Conservation (phyloP, 1,140 invertebrate genomes). For the Limonius californicus region DNA sequence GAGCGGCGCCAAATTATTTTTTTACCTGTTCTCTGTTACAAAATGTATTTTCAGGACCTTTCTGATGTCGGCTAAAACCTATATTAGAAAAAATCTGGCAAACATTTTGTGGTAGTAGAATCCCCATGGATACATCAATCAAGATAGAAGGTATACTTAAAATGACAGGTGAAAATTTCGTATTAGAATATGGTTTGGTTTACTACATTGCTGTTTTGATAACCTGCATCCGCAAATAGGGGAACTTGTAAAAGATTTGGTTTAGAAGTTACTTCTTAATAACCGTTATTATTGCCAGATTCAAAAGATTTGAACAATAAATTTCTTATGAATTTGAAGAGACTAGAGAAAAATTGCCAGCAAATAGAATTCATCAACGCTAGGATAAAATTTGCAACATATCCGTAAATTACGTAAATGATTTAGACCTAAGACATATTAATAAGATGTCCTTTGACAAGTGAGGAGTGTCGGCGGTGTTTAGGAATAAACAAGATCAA, state of each 20-base stretch:
- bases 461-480: constrained; percentile 24
- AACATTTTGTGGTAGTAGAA: constrained; percentile 22
- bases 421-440: no score
- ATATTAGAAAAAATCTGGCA: constrained; percentile 18
- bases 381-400: no score
- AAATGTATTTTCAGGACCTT: constrained; percentile 12
- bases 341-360: no score
- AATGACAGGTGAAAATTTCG: constrained; percentile 31
- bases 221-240: constrained; percentile 9
- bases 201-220: constrained; percentile 20
- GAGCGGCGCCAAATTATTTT: constrained; percentile 29
- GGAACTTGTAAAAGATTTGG: no score
- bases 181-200: constrained; percentile 23
- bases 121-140: constrained; percentile 30
- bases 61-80: constrained; percentile 1
- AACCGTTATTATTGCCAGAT: no score
- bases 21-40: constrained; percentile 20
- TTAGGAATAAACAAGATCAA: constrained; percentile 31
- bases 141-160: constrained; percentile 31
- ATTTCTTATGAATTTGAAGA: no score
- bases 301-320: no score
- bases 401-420: no score
- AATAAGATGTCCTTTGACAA: constrained; percentile 26
- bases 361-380: no score
- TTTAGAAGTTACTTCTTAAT: no score